These are phyloP conservation scores for Pan paniscus DNA, from an alignment of 2,113 vertebrate species.

Conservation along the genomic window DNA sequence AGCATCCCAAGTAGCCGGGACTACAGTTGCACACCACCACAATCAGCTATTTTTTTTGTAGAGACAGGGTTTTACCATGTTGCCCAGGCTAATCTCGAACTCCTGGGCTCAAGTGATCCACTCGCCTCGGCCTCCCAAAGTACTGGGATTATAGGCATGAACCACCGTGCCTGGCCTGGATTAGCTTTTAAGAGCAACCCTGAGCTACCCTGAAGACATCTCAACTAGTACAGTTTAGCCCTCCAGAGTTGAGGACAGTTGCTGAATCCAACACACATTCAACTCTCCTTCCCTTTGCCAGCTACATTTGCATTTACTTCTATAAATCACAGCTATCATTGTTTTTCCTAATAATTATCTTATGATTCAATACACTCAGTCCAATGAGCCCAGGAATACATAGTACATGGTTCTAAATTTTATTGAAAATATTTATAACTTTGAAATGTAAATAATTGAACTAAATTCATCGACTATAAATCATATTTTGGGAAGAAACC, in stretches of 20 bases:
- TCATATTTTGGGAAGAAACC: background rate
- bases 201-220: background rate
- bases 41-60: too few species aligned
- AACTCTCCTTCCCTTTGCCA: background rate
- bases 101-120: too few species aligned
- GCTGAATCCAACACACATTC: background rate
- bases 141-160: too few species aligned
- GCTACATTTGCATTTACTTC: background rate
- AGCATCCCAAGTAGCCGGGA: too few species aligned
- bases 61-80: too few species aligned
- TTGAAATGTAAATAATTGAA: slow-evolving; percentile 11
- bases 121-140: too few species aligned
- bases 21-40: too few species aligned
- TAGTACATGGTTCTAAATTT: background rate
- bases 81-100: too few species aligned
- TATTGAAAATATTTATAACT: background rate
- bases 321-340: background rate
- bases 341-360: background rate
- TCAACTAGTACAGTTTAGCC: background rate
- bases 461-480: background rate
- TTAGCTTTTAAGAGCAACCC: background rate
- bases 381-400: background rate
- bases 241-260: background rate
- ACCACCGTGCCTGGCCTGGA: too few species aligned
- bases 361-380: background rate